phyloP scores from a whole-genome alignment of 1,140 invertebrate species.

The Panagrolaimus sp. region DNA sequence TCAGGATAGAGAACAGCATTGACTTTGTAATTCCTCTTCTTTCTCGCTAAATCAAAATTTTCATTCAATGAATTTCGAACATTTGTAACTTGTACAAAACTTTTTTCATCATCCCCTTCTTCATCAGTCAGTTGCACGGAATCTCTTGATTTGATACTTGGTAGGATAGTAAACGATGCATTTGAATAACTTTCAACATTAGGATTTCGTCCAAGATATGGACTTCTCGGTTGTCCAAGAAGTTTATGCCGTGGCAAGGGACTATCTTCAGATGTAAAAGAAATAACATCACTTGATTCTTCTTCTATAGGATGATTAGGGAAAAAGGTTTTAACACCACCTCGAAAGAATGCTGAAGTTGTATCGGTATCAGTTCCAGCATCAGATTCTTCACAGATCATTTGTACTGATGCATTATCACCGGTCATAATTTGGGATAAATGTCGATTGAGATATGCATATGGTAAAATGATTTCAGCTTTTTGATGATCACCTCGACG shows the following conservation, averaged over 20 bases:
- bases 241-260: background rate
- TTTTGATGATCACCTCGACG: conserved; percentile 20
- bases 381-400: conserved; percentile 49
- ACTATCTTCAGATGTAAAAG: background rate
- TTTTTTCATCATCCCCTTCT: conserved; percentile 26
- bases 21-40: conserved; percentile 32
- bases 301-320: background rate
- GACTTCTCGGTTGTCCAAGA: background rate
- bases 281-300: conserved; percentile 6
- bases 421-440: conserved; percentile 28
- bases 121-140: background rate
- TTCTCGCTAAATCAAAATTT: conserved; percentile 26
- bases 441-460: conserved; percentile 14
- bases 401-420: conserved; percentile 36
- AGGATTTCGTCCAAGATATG: background rate
- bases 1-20: conserved; percentile 46
- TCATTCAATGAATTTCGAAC: conserved; percentile 23
- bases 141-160: background rate
- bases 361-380: conserved; percentile 33
- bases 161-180: background rate
- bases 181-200: background rate
- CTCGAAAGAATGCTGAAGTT: conserved; percentile 13
- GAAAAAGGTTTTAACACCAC: background rate
- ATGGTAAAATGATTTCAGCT: conserved; percentile 12
- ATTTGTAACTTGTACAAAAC: conserved; percentile 18